Base-by-base conservation (phyloP, 2,888 invertebrate genomes). In the Ceramica pisi region DNA sequence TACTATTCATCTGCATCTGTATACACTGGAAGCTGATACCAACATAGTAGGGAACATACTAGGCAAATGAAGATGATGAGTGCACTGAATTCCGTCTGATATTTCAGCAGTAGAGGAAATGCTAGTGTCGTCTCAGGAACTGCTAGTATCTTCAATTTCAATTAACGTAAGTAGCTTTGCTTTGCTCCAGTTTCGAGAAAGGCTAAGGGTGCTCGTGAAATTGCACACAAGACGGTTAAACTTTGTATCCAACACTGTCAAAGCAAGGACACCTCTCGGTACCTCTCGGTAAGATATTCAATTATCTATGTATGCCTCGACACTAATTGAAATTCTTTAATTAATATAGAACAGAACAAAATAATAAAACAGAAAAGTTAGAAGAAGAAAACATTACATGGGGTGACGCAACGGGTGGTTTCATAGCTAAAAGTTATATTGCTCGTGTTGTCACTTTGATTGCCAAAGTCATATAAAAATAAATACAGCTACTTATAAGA, bases 91-190 rank as follows among this genome's bases (percentile, higher is more conserved):
- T 26, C 1, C 6, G 19, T 19, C 7, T 53, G 8, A 26, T 26
- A 7, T 19, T 26, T 50, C 2, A 16, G 44, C 23, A 19, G 12
- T 19, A 31, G 1, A 62, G 12, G 8, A 31, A 44, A 14, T 44
- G 21, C 63, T 41, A 8, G 41, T 63, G 8, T n/a, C 26, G 26
- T 41, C 26, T 62, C 21, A 10, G n/a, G 12, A 12, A 21, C 21
- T 19, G 56, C 38, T 7, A 6, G 44, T 26, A 26, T n/a, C 57
- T 14, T n/a, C 23, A 38, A 38, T 56, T 63, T 63, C 38, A 55
- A 56, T 56, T 63, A 56, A 56, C 57, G 8, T 26, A 64, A 57
- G 63, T 38, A 64, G 38, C 38, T 64, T 38, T 56, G 9, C 38
- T 6, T 8, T 57, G 57, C n/a, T 23, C 57, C 6, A 64, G 63